phyloP scores from a whole-genome alignment of 2,797 vertebrate genomes.

The Premnoplex brunnescens region DNA sequence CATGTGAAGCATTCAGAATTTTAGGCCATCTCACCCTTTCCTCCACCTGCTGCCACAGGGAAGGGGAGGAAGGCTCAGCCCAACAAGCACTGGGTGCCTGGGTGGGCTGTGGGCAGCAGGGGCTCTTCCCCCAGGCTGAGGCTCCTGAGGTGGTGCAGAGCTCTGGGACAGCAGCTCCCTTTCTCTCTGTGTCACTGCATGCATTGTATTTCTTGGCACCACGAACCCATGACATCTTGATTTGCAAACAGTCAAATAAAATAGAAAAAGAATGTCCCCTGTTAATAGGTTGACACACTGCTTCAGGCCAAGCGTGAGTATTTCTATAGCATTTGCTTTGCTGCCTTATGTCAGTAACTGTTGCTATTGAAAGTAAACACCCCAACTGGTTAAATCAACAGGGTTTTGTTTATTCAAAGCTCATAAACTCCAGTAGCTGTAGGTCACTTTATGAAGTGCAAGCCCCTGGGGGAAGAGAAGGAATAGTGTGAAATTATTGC shows the following conservation, averaged over 20 bases:
- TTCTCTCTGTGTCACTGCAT: not conserved
- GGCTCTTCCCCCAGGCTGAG: not conserved
- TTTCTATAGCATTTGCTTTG: slow-evolving; percentile 51
- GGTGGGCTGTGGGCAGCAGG: not conserved
- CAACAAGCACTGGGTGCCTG: not conserved
- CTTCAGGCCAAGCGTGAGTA: slow-evolving; percentile 46
- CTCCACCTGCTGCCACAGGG: not conserved
- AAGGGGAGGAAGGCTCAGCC: not conserved
- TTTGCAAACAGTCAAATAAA: slow-evolving; percentile 57
- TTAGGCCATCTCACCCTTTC: accelerated
- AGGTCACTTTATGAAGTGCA: slow-evolving; percentile 70
- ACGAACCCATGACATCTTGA: not conserved
- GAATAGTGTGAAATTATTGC: slow-evolving; percentile 51
- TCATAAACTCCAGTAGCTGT: slow-evolving; percentile 71
- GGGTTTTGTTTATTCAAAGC: slow-evolving; percentile 67
- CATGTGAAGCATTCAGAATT: not conserved
- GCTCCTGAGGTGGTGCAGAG: not conserved
- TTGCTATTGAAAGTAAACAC: slow-evolving; percentile 73
- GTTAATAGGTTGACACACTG: slow-evolving; percentile 36
- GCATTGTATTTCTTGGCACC: slow-evolving; percentile 51
- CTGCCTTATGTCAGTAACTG: slow-evolving; percentile 56
- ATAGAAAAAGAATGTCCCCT: slow-evolving; percentile 46
- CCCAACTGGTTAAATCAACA: slow-evolving; percentile 67
- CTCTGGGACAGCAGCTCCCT: not conserved
- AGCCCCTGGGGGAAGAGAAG: slow-evolving; percentile 65